A percentile compares a stretch with the other conserved stretches of the same genome.
Evolutionary conservation across 2,888 invertebrate genomes (phyloP).

Genomic region (Acronicta aceris): DNA sequence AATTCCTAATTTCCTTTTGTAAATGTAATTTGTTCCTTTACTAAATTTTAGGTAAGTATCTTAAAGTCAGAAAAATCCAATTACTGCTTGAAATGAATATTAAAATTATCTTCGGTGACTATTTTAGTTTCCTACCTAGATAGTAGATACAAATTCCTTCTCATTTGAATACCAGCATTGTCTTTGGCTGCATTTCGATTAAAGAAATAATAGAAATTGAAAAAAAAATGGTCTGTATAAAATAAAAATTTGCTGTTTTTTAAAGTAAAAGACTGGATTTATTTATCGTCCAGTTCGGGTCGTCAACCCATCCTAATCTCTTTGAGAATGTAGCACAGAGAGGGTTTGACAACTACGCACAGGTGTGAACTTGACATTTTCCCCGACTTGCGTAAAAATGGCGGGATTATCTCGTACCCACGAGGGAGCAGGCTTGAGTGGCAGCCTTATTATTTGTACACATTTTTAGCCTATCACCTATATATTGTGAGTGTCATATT

Average conservation of each 20-base stretch:
- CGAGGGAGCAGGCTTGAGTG: constrained; percentile 41
- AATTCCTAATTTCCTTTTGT: constrained; percentile 41
- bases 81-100: constrained; percentile 19
- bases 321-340: constrained; percentile 26
- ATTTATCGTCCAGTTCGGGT: constrained; percentile 16
- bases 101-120: constrained; percentile 9
- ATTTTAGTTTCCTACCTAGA: neutral
- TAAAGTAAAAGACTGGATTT: neutral
- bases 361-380: constrained; percentile 63
- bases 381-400: constrained; percentile 48
- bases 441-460: constrained; percentile 59
- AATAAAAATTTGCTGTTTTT: no score
- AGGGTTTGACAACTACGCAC: constrained; percentile 47
- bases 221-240: no score
- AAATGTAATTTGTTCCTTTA: constrained; percentile 39
- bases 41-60: constrained; percentile 17
- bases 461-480: constrained; percentile 34
- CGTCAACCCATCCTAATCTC: constrained; percentile 47
- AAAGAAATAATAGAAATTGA: no score
- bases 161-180: neutral
- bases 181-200: neutral
- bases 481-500: constrained; percentile 31
- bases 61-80: constrained; percentile 18
- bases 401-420: constrained; percentile 46
- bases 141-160: neutral